A percentile compares a stretch with the other conserved stretches of the same genome.
These are phyloP conservation scores for Crax fasciolata DNA, from an alignment of 2,797 vertebrate species.

Conservation along the genomic window DNA sequence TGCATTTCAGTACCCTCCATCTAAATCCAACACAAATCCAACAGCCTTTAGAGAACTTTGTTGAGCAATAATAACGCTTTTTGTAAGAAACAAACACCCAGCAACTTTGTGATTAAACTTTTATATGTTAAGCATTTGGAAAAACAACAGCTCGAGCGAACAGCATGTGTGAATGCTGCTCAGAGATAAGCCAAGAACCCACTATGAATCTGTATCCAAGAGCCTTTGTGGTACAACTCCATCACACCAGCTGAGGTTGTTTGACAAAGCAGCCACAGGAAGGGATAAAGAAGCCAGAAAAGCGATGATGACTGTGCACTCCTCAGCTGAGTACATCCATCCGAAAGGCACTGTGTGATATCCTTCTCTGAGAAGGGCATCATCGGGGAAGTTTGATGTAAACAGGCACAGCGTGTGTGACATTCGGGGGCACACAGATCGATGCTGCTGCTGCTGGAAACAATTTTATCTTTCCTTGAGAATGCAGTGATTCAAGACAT, in stretches of 20 bases:
- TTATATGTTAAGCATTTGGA: constrained; percentile 43
- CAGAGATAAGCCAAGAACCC: constrained; percentile 63
- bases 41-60: neutral
- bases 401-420: neutral
- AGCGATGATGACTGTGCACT: neutral
- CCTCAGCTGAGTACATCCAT: neutral
- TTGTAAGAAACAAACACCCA: constrained; percentile 30
- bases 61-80: constrained; percentile 12
- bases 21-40: neutral
- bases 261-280: neutral
- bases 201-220: constrained; percentile 56
- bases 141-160: neutral
- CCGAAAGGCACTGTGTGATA: neutral
- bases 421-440: neutral
- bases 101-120: constrained; percentile 54
- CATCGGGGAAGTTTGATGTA: neutral
- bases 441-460: neutral
- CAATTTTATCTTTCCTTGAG: neutral
- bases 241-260: neutral
- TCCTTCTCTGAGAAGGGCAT: neutral
- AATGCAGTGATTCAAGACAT: neutral
- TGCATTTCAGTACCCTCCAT: neutral
- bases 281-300: neutral
- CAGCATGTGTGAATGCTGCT: constrained; percentile 54
- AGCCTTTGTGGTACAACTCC: neutral